These are phyloP conservation scores for Cotesia chilonis DNA, from an alignment of 1,140 invertebrate species.

Conservation along the genomic window DNA sequence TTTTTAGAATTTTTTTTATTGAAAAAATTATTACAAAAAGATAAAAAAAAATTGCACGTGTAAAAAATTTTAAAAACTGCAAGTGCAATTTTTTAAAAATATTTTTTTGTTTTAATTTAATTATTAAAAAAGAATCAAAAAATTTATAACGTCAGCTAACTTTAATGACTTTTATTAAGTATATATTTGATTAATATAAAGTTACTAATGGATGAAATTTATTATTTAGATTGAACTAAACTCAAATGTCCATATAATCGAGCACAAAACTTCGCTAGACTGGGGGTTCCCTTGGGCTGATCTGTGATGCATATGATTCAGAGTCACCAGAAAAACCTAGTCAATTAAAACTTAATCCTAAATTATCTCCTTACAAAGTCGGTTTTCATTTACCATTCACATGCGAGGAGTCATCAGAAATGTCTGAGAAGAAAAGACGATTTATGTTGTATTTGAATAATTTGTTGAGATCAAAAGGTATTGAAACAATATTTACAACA, in stretches of 20 bases:
- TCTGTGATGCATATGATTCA: conserved; percentile 71
- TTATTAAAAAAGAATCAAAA: too few species aligned
- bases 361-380: conserved; percentile 78
- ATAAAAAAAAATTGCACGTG: too few species aligned
- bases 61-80: too few species aligned
- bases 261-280: conserved; percentile 69
- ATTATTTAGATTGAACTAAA: conserved; percentile 65
- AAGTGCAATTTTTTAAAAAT: too few species aligned
- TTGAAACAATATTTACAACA: conserved; percentile 54
- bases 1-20: too few species aligned
- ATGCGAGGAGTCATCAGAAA: conserved; percentile 42
- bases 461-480: conserved; percentile 54
- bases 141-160: too few species aligned
- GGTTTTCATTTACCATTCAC: conserved; percentile 62
- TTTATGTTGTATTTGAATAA: conserved; percentile 61
- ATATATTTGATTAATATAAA: too few species aligned
- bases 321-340: conserved; percentile 39
- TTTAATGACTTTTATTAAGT: too few species aligned
- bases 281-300: conserved; percentile 68
- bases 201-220: conserved; percentile 59
- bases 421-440: conserved; percentile 47
- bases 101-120: too few species aligned
- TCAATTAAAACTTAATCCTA: conserved; percentile 72
- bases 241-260: conserved; percentile 57
- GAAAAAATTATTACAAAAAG: too few species aligned